These are phyloP conservation scores for Saccopteryx bilineata DNA, from an alignment of 2,113 vertebrate species.

Conservation along the genomic window DNA sequence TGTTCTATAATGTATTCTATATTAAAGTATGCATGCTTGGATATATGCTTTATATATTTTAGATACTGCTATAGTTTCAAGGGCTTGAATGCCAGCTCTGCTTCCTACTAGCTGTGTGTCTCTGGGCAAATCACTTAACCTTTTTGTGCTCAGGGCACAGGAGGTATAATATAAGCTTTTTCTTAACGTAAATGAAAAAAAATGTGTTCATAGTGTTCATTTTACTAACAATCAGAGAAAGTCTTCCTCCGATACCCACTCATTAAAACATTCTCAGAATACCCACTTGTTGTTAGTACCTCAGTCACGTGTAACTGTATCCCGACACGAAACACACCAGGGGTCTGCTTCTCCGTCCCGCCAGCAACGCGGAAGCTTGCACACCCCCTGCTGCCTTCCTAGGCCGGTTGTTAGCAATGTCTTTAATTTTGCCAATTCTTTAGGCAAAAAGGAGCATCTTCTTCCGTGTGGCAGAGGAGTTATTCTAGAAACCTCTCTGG, in stretches of 20 bases:
- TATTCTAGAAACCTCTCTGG: neutral
- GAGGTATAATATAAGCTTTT: neutral
- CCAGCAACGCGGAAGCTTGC: fast-evolving
- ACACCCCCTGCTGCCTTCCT: neutral
- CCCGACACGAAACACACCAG: fast-evolving
- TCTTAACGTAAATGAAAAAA: neutral
- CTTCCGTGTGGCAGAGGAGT: neutral
- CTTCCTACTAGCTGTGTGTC: neutral
- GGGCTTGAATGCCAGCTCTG: neutral
- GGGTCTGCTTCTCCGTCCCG: fast-evolving
- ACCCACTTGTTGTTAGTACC: fast-evolving
- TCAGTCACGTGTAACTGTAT: fast-evolving
- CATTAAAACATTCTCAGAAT: fast-evolving
- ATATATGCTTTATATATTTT: neutral
- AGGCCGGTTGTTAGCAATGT: neutral
- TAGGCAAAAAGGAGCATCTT: neutral
- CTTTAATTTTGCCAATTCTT: neutral
- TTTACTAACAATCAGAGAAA: neutral
- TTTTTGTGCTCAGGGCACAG: neutral
- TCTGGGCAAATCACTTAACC: neutral
- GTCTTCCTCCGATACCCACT: neutral
- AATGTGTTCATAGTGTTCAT: neutral
- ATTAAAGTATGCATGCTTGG: neutral
- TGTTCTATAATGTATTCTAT: neutral
- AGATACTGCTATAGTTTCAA: neutral